A percentile compares a stretch with the other conserved stretches of the same genome.
These are phyloP conservation scores for Drosophila sordidula DNA, from an alignment of 2,888 invertebrate species.

Conservation along the genomic window DNA sequence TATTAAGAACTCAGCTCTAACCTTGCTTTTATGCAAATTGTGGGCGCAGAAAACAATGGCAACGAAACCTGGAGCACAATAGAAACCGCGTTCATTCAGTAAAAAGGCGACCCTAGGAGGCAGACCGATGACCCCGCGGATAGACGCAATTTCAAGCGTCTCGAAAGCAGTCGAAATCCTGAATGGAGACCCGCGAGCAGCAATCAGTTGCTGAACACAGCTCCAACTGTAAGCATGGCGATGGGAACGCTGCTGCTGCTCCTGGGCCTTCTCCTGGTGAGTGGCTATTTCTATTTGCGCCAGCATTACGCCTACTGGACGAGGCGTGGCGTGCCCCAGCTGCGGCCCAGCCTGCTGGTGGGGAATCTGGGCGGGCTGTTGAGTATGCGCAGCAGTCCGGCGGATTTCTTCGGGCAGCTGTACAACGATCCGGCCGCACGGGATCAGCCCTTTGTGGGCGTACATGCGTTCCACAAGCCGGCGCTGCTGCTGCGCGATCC, in stretches of 20 bases:
- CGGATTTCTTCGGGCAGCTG: conserved; percentile 80
- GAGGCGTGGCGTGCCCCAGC: conserved; percentile 80
- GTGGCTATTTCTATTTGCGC: conserved; percentile 47
- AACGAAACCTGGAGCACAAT: conserved; percentile 9
- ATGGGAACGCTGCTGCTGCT: conserved; percentile 38
- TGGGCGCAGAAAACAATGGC: not conserved
- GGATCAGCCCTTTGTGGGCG: conserved; percentile 82
- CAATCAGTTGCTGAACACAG: conserved; percentile 14
- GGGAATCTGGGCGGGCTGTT: conserved; percentile 85
- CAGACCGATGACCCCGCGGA: conserved; percentile 36
- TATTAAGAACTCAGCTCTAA: not conserved
- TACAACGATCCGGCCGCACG: conserved; percentile 81
- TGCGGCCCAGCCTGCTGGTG: conserved; percentile 82
- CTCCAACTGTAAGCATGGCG: conserved; percentile 40
- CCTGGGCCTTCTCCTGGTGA: conserved; percentile 24
- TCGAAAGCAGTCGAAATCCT: conserved; percentile 16
- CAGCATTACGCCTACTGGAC: conserved; percentile 79
- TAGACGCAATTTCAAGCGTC: not conserved
- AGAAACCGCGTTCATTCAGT: conserved; percentile 40
- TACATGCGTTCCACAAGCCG: conserved; percentile 85
- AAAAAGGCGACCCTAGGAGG: conserved; percentile 3
- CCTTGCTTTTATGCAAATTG: not conserved
- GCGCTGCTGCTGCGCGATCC: conserved; percentile 85
- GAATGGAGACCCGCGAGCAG: not conserved
- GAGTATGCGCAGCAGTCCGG: conserved; percentile 77